Base-by-base conservation (phyloP, 2,797 vertebrate genomes). In the Sebastiscus tertius region DNA sequence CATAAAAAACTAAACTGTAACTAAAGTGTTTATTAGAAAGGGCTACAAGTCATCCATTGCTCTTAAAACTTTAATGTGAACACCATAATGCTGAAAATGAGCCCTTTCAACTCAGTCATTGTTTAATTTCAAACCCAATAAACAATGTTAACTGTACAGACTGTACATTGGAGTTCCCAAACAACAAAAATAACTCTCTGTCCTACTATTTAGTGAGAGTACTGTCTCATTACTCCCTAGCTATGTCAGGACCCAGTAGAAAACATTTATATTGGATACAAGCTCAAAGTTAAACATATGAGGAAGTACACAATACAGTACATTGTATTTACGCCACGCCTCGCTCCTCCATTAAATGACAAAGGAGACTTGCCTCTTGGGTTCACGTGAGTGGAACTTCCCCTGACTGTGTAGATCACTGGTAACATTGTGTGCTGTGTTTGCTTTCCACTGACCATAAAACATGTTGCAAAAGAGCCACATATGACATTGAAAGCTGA, bases 301-400 rank as follows among this genome's bases (percentile, higher is more conserved):
- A 74, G 22, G 14, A 34, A 34, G 8, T 61, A 6, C 29, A 78
- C 72, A 78, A 70, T 73, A 55, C 60, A 68, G 9, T 6, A 16
- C 69, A 61, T 79, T 85, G 65, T 77, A 42, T 42, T 68, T 22
- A 27, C 3, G 60, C 79, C 79, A 79, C 49, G 10, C 72, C 81
- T 78, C 3, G 3, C 69, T 85, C 27, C 64, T 58, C 73, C 69
- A 12, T 67, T 72, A 54, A 75, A 83, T 81, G 77, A 87, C 84
- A 82, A 82, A 81, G 70, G 58, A 83, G 75, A 80, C 66, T 75
- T 67, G 75, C 65, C 70, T 74, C 70, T 81, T 69, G 69, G 63
- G 62, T 85, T 90, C 42, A 64, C 71, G 20, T 64, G 62, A 83
- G 65, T 63, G 74, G 77, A 82, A 81, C 80, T 83, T 86, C 78